Evolutionary conservation across 1,140 invertebrate genomes (phyloP), one percentile per base, ranked within the genome.

Genomic region (Halictus rubicundus): DNA sequence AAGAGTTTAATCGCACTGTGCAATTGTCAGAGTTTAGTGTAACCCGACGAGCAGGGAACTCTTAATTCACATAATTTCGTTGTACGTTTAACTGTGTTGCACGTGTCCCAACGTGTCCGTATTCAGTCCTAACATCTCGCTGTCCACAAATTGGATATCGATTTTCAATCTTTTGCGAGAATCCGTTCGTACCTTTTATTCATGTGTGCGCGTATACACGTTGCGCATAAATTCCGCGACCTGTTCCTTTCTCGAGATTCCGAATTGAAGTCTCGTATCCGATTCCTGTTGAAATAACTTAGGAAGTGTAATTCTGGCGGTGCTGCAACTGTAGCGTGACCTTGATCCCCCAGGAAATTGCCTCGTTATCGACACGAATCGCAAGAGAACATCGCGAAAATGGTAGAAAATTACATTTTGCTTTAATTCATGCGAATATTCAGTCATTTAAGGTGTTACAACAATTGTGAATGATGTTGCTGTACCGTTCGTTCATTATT

Each of bases 101-200:
- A 23, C n/a, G 57, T 60, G n/a, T 25, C 10, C 57, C 37, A 10
- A 2, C 37, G 21, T 7, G 42, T 76, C 42, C 39, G 54, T 42
- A 75, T 61, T 23, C 10, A 12, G 32, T 8, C 21, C 7, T 14
- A 1, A 42, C 63, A n/a, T 37, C 42, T 7, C 37, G 37, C 0
- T 16, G n/a, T n/a, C 25, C 12, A 23, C 32, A 68, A 75, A 68
- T 66, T 68, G 32, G 49, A 65, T 59, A 75, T 75, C 52, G 73
- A 75, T 75, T 75, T 68, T 75, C 32, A 57, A 75, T 75, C 49
- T 27, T 27, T 54, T 9, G 14, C 14, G 3, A 54, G 52, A n/a
- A 68, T 76, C 42, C 19, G n/a, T n/a, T 32, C 9, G 21, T 37
- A 42, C 27, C 59, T n/a, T 63, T 49, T 61, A n/a, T 25, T 14